These are phyloP conservation scores for Poeciliopsis turneri DNA, from an alignment of 2,797 vertebrate species.

Conservation along the genomic window DNA sequence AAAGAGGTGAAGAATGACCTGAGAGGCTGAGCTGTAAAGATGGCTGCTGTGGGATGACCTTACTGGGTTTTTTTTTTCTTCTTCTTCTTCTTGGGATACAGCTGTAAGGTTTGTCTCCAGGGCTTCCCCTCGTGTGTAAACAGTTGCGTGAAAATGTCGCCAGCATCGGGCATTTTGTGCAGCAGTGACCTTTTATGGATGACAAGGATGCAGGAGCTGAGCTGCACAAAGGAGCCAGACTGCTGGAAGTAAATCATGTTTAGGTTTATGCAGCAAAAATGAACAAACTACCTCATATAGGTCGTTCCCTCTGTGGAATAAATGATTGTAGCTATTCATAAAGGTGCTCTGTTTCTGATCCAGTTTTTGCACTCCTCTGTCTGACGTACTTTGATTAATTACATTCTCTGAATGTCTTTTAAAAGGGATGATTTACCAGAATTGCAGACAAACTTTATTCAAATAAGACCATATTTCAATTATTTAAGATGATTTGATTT, in stretches of 20 bases:
- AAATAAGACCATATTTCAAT: neutral
- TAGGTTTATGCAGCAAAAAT: conserved; percentile 37
- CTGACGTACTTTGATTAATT: conserved; percentile 27
- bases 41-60: conserved; percentile 40
- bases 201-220: conserved; percentile 50
- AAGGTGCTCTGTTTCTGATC: conserved; percentile 26
- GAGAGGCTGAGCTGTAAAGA: conserved; percentile 50
- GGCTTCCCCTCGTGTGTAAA: conserved; percentile 55
- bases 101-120: conserved; percentile 56
- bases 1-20: conserved; percentile 18
- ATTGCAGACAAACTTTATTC: neutral
- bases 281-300: conserved; percentile 31
- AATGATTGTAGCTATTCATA: conserved; percentile 18
- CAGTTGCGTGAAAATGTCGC: conserved; percentile 64
- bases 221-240: conserved; percentile 39
- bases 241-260: conserved; percentile 51
- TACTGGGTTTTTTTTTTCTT: conserved; percentile 42
- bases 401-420: conserved; percentile 13
- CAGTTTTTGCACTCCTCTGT: conserved; percentile 8
- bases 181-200: conserved; percentile 70
- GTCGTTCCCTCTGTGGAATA: conserved; percentile 15
- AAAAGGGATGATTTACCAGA: neutral
- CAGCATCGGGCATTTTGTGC: conserved; percentile 53
- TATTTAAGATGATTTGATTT: neutral
- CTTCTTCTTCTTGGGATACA: conserved; percentile 45